phyloP scores from a whole-genome alignment of 2,888 invertebrate genomes.

The Cordilura impudica region DNA sequence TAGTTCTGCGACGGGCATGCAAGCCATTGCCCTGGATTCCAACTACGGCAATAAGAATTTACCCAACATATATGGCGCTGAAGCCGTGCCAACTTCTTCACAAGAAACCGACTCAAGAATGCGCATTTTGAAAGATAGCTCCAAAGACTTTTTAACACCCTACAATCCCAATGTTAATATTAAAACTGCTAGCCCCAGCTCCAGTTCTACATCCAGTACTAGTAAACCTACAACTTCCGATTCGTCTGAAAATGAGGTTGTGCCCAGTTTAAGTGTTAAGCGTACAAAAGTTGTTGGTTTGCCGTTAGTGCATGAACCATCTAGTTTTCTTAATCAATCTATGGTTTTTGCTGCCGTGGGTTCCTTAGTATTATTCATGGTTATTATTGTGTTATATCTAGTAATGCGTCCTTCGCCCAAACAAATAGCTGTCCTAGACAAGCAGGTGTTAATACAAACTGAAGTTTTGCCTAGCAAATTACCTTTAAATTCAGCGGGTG shows the following conservation, averaged over 20 bases:
- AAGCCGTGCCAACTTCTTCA: conserved; percentile 59
- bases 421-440: conserved; percentile 62
- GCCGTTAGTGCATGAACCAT: conserved; percentile 35
- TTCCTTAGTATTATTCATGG: conserved; percentile 66
- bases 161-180: conserved; percentile 67
- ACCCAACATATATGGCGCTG: conserved; percentile 63
- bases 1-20: conserved; percentile 66
- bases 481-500: conserved; percentile 44
- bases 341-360: conserved; percentile 65
- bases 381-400: conserved; percentile 63
- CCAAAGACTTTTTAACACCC: conserved; percentile 69
- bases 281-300: conserved; percentile 65
- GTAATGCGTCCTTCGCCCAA: conserved; percentile 66
- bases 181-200: conserved; percentile 32
- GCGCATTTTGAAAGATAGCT: conserved; percentile 71
- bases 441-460: conserved; percentile 67
- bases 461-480: conserved; percentile 67
- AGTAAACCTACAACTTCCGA: background rate
- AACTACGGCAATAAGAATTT: conserved; percentile 61
- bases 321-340: conserved; percentile 61
- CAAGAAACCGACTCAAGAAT: conserved; percentile 68
- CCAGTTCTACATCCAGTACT: background rate
- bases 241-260: conserved; percentile 29
- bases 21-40: conserved; percentile 68
- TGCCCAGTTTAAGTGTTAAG: conserved; percentile 60